Evolutionary conservation across 37 sponge, comb jelly and placozoan genomes (phyloP), one percentile per base, ranked within the genome.

Genomic region (Cladorhizidae sp.): DNA sequence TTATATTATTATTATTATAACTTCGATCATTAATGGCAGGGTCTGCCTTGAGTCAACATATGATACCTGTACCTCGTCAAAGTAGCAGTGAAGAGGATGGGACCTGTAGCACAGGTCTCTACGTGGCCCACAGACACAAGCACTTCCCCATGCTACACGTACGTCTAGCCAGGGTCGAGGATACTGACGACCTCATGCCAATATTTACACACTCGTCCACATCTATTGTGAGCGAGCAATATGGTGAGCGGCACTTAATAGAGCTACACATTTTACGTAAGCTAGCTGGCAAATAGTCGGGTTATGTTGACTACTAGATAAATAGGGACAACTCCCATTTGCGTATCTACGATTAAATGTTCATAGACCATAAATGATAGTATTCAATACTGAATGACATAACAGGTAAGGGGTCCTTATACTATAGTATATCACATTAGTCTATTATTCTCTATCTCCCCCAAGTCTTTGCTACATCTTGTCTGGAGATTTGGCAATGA

Each of bases 181-280:
- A 98, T 71, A 64, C 92, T 74, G 99, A 98, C 81, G 99, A 98
- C 84, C 76, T 98, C 29, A 71, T 85, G 23, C 97, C 97, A 9
- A 84, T 98, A 55, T 88, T 98, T 72, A 80, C 58, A 7, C 80
- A 90, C 39, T 82, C 76, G 20, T 83, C 38, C 31, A 8, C 33
- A 8, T 21, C 54, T 54, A 11, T 41, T 15, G 74, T 74, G 7
- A 40, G 54, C 1, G 56, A 74, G 35, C 36, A 89, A 9, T 98
- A 98, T 82, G 99, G 97, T 96, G 52, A 68, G 77, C 2, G 20
- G 11, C 5, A 37, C 40, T 8, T 37, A 11, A 6, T 7, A 65
- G 32, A 2, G 7, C 2, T 65, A 5, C 18, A 32, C 32, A 5
- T n/a, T n/a, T n/a, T 65, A 36, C 11, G 7, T 7, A 58, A 18